A percentile compares a stretch with the other conserved stretches of the same genome.
phyloP scores from a whole-genome alignment of 2,888 invertebrate genomes.

The Neocrepidodera transversa region DNA sequence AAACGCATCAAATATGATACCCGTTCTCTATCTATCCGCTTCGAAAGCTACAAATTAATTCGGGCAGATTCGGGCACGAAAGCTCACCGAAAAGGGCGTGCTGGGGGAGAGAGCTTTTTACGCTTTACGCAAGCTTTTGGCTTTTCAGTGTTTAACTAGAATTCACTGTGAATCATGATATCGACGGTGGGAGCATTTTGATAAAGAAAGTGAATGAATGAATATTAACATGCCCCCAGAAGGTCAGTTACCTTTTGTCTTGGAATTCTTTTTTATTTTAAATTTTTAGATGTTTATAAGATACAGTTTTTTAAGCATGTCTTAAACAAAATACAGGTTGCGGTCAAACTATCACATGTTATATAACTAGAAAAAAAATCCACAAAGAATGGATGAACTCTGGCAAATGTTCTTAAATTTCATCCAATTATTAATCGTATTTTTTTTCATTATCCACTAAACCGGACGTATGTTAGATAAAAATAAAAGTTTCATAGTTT shows the following conservation, averaged over 20 bases:
- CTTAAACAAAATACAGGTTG: too few species aligned
- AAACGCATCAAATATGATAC: too few species aligned
- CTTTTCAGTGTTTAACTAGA: slow-evolving; percentile 20
- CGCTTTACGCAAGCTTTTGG: slow-evolving; percentile 6
- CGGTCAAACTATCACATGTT: too few species aligned
- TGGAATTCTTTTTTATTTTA: background rate
- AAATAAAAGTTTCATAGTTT: background rate
- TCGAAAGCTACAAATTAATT: slow-evolving; percentile 1
- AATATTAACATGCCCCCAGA: slow-evolving; percentile 29
- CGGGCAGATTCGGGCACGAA: slow-evolving; percentile 13
- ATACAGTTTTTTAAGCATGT: too few species aligned
- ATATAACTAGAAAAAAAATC: too few species aligned
- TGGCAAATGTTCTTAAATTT: too few species aligned
- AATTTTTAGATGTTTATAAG: too few species aligned
- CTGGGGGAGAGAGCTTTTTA: slow-evolving; percentile 20
- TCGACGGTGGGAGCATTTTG: slow-evolving; percentile 25
- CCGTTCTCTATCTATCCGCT: too few species aligned
- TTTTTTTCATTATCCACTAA: too few species aligned
- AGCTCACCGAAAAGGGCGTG: slow-evolving; percentile 9
- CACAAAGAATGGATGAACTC: too few species aligned
- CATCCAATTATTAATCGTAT: too few species aligned
- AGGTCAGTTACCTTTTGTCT: slow-evolving; percentile 33
- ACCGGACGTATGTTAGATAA: too few species aligned
- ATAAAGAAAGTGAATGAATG: slow-evolving; percentile 26
- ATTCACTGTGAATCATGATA: slow-evolving; percentile 29